These are phyloP conservation scores for Phaonia tiefii DNA, from an alignment of 2,888 invertebrate species.

Conservation along the genomic window DNA sequence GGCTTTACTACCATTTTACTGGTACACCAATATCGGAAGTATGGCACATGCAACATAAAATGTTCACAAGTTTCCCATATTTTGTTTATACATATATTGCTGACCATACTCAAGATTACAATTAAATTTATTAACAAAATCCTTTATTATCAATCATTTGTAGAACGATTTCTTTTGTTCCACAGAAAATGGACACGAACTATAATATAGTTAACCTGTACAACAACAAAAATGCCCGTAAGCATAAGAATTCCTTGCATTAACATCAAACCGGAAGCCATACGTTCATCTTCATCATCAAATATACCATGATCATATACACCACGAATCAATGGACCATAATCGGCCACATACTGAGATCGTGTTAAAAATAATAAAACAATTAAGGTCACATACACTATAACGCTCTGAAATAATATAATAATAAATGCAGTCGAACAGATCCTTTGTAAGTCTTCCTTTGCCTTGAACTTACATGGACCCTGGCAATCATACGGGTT, in stretches of 20 bases:
- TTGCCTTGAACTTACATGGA: slow-evolving; percentile 49
- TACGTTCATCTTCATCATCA: slow-evolving; percentile 52
- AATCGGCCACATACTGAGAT: slow-evolving; percentile 40
- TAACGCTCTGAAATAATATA: slow-evolving; percentile 42
- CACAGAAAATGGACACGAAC: slow-evolving; percentile 34
- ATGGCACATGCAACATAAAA: too few species aligned
- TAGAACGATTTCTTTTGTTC: slow-evolving; percentile 25
- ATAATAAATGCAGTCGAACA: background rate
- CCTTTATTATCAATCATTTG: background rate
- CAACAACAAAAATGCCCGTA: slow-evolving; percentile 8
- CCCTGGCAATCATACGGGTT: slow-evolving; percentile 55
- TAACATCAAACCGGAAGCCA: slow-evolving; percentile 34
- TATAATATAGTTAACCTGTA: slow-evolving; percentile 42
- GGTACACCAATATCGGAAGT: too few species aligned
- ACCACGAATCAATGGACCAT: slow-evolving; percentile 41
- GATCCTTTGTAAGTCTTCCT: background rate
- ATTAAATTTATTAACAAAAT: too few species aligned
- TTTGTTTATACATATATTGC: too few species aligned
- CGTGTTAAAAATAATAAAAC: slow-evolving; percentile 35
- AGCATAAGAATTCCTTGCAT: slow-evolving; percentile 31
- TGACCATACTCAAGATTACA: too few species aligned
- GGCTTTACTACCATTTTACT: too few species aligned
- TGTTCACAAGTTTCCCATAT: too few species aligned
- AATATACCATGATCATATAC: slow-evolving; percentile 56
- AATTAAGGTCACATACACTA: slow-evolving; percentile 43